Base-by-base conservation (phyloP, 2,888 invertebrate genomes). In the Acronicta aceris region DNA sequence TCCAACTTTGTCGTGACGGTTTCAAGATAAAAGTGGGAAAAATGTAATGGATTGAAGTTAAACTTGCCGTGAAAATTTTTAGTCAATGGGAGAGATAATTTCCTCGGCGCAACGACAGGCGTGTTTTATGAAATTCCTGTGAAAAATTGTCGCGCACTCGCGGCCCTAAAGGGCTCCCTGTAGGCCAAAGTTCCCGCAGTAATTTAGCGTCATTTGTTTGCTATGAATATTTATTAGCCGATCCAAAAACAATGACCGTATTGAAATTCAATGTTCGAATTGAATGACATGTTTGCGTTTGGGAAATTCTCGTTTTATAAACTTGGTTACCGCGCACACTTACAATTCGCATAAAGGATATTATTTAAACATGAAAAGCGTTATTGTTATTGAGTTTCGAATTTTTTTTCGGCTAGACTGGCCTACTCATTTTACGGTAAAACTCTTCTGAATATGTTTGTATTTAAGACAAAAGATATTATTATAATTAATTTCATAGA, bases 11-110 rank as follows among this genome's bases (percentile, higher is more conserved):
- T 79, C 83, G 83, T 85, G 89, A 87, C 88, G 82, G 85, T 85
- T 85, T 79, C 76, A 77, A 89, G 92, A 93, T 91, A 91, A 91
- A 91, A 91, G 84, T 89, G 86, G 80, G 75, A 84, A 88, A 90
- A 89, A 91, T 84, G 84, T 91, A 92, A 92, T 91, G 90, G 90
- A 92, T 92, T 90, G 91, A 90, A 92, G 93, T 91, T 91, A 92
- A 92, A 93, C 92, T 92, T 90, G 87, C 89, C 85, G 90, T 90
- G 92, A 93, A 93, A 92, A 92, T 89, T 91, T 88, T 89, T 86
- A 88, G 89, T 90, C 92, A 92, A 92, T 92, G 92, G 89, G 89
- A 88, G 88, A 92, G 92, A 92, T 92, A 92, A 93, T 92, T 92
- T 90, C 78, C 84, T 85, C 82, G 80, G 81, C 82, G 86, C 85